Evolutionary conservation across 2,797 vertebrate genomes (phyloP).

Genomic region (Molossus alvarezi): DNA sequence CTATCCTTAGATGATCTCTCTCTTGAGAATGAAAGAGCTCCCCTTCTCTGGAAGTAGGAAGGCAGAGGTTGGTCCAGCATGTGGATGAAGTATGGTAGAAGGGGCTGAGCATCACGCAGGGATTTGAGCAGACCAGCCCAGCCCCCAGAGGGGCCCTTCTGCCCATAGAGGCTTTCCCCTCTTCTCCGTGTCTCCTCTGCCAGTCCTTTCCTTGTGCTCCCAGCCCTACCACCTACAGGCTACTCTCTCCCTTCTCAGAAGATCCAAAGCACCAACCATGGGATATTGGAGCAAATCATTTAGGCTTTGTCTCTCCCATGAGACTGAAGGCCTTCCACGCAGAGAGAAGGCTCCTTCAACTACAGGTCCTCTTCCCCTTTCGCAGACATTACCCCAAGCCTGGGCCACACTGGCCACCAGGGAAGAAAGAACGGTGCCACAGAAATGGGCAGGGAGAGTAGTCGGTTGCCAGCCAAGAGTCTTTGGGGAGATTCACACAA

Average conservation of each 20-base stretch:
- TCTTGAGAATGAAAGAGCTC: constrained; percentile 5
- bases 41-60: neutral
- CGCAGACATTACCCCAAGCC: neutral
- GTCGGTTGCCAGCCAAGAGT: neutral
- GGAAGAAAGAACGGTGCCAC: constrained; percentile 15
- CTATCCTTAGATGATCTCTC: neutral
- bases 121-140: neutral
- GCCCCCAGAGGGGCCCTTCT: neutral
- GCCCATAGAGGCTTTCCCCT: neutral
- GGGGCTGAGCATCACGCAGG: neutral
- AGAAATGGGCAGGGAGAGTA: neutral
- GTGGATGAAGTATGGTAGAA: neutral
- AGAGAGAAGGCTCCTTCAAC: neutral
- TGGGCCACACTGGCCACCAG: neutral
- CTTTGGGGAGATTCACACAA: neutral
- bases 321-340: neutral
- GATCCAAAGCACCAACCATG: neutral
- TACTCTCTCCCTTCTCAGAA: neutral
- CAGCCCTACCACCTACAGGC: neutral
- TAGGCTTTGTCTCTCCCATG: neutral
- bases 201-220: neutral
- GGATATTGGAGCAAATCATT: neutral
- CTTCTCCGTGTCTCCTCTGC: neutral
- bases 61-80: neutral
- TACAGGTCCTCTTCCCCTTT: neutral